Percentiles rank a stretch among this genome's conserved stretches.
phyloP scores from a whole-genome alignment of 2,888 invertebrate species.

The Seira musarum region DNA sequence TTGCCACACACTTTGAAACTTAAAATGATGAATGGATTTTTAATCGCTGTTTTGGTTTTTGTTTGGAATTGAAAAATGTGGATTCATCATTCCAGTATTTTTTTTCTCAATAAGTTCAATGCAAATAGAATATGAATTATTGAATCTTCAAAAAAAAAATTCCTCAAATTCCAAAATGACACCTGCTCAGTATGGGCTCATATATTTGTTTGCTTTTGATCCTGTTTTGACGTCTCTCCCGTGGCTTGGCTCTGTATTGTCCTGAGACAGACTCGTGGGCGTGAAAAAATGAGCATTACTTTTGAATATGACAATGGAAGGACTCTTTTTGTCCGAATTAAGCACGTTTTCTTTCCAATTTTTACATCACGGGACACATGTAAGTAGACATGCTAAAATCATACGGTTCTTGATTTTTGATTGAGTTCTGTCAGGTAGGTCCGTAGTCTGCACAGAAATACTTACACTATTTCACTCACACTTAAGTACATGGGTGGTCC shows the following conservation, averaged over 20 bases:
- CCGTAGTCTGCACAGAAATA: no score
- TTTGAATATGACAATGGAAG: no score
- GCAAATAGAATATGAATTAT: neutral
- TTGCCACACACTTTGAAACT: neutral
- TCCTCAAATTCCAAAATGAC: slow-evolving; percentile 2
- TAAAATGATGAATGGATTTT: slow-evolving; percentile 62
- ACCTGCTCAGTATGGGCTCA: neutral
- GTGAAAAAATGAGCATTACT: slow-evolving; percentile 13
- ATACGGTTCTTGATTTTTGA: slow-evolving; percentile 1
- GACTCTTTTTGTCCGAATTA: no score
- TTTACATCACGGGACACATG: neutral
- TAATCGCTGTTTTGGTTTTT: slow-evolving; percentile 36
- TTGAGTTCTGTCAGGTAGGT: neutral
- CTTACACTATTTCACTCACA: no score
- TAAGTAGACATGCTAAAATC: slow-evolving; percentile 2
- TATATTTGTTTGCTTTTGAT: slow-evolving; percentile 1
- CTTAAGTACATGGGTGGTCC: no score
- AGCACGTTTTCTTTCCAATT: no score
- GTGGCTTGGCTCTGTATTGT: neutral
- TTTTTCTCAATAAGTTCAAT: no score
- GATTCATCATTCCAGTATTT: neutral
- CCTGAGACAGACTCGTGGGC: slow-evolving; percentile 30
- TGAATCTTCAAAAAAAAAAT: neutral
- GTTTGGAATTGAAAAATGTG: no score
- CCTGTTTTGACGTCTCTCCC: slow-evolving; percentile 3